Evolutionary conservation across 2,113 vertebrate genomes (phyloP).

Genomic region (Chloroceryle aenea): DNA sequence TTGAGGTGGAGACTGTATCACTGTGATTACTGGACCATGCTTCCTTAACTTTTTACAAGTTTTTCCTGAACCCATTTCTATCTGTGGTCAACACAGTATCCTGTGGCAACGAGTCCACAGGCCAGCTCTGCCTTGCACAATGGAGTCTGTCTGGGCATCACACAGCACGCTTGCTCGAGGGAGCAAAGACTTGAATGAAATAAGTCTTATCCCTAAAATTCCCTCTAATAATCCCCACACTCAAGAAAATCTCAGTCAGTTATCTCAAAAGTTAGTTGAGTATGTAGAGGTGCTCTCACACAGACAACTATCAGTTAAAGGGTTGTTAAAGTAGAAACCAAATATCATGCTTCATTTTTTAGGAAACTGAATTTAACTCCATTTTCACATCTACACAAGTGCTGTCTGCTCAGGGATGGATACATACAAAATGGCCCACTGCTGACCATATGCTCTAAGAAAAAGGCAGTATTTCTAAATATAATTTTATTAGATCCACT

Average conservation of each 20-base stretch:
- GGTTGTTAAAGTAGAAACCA: background rate
- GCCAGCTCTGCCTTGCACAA: background rate
- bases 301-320: background rate
- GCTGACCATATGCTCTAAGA: background rate
- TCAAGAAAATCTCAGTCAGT: background rate
- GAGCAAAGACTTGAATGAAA: background rate
- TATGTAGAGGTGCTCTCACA: background rate
- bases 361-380: background rate
- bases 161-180: fast-evolving
- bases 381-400: background rate
- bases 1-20: background rate
- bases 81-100: too few species aligned
- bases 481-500: background rate
- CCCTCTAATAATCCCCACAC: background rate
- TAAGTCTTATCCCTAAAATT: background rate
- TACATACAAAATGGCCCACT: background rate
- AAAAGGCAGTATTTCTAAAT: background rate
- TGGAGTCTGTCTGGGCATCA: fast-evolving
- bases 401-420: background rate
- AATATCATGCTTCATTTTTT: background rate
- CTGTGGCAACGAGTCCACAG: background rate
- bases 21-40: background rate
- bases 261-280: background rate
- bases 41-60: background rate
- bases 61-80: background rate